Base-by-base conservation (phyloP, 2,797 vertebrate genomes). In the Oreochromis mossambicus region DNA sequence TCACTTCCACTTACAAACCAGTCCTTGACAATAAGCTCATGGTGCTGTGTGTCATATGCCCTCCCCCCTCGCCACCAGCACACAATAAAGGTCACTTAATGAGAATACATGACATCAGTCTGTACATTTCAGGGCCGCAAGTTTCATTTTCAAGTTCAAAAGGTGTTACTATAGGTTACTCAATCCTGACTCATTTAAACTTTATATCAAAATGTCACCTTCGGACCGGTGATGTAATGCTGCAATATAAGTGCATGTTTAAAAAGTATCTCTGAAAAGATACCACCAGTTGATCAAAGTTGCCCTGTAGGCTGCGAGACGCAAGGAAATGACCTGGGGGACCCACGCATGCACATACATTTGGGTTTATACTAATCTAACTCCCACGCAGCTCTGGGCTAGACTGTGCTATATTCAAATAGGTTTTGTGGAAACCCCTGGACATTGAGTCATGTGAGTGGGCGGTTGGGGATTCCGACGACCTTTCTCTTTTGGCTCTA, bases 401-500 rank as follows among this genome's bases (percentile, higher is more conserved):
- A 70, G 29, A 91, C 75, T 86, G 54, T 80, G 52, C 78, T 43
- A 76, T 81, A 95, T 93, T 95, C 88, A 95, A 95, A 94, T 92
- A 29, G 73, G 43, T 46, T 7, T 51, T 86, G 86, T 95, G 96
- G 95, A 97, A 97, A 96, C 83, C 95, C 96, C 96, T 97, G 94
- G 93, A 95, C 92, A 94, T 68, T 95, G 95, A 95, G 92, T 96
- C 96, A 96, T 84, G 76, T 81, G 93, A 81, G 95, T 95, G 87
- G 95, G 95, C 81, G 91, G 88, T 29, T 77, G 97, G 96, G 97
- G 96, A 97, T 97, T 97, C 97, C 96, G 68, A 84, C 84, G 55
- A 93, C 91, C 88, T 93, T 93, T 95, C 90, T 85, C 85, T 92
- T 94, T 90, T 90, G 79, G 78, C 81, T 92, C n/a, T 1, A 80